Evolutionary conservation across 2,888 invertebrate species (phyloP), one percentile per base, ranked within the genome.

Genomic region (Leuctra nigra): DNA sequence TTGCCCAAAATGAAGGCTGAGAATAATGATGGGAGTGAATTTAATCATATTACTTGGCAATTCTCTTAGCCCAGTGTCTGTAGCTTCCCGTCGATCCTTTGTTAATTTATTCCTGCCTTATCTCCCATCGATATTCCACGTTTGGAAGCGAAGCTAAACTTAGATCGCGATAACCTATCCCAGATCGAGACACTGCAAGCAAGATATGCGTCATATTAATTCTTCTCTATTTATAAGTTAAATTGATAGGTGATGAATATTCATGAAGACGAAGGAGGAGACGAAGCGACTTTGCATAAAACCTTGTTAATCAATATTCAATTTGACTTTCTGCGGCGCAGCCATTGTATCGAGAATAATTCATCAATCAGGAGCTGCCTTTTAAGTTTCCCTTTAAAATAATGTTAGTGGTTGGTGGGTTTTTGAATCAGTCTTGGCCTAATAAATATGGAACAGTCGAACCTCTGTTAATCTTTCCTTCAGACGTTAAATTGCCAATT

Each of bases 241-340:
- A 16, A 44, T 44, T n/a, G 44, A 44, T 20, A 20, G 33, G 20
- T 35, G 7, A 35, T 50, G 50, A 50, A 50, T 50, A 50, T 50
- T 29, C 50, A 50, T 44, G 22, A 23, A 39, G 18, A 16, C 23
- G 47, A 46, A 24, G 22, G 11, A 7, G 18, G 11, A 11, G 13
- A 35, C 18, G n/a, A 22, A 35, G 35, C 18, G 35, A 20, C 50
- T 50, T 29, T 35, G 50, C 23, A 20, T 20, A 22, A 20, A 22
- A 22, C 20, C n/a, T n/a, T 44, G 33, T 50, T 35, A 50, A 50
- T 50, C 50, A 50, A 50, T 50, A 50, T 50, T 50, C 50, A 50
- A 50, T 50, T 50, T 50, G 50, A 50, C 50, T 50, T 50, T 50
- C 22, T 50, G 44, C 18, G 35, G 16, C 41, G 14, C 11, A 11